These are phyloP conservation scores for Tiliqua scincoides DNA, from an alignment of 2,113 vertebrate genomes.

Conservation along the genomic window DNA sequence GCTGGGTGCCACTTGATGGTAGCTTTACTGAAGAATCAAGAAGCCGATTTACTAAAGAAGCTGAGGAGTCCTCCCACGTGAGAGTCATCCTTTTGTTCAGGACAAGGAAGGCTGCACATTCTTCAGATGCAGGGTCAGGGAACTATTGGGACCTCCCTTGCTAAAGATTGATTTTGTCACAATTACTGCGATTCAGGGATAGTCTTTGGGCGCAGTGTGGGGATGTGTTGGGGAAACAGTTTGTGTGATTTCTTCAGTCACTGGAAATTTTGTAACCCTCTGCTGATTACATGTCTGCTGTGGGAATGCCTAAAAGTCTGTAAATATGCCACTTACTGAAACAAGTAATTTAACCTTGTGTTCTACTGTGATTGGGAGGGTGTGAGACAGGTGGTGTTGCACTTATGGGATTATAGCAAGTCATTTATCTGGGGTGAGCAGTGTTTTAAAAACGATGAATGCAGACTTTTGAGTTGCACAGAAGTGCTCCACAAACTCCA, in stretches of 20 bases:
- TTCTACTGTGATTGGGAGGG: background rate
- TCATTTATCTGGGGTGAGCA: background rate
- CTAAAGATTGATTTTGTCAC: background rate
- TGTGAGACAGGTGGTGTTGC: background rate
- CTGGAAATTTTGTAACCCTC: background rate
- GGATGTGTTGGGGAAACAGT: background rate
- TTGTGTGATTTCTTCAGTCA: background rate
- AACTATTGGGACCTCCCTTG: background rate
- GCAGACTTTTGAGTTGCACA: background rate
- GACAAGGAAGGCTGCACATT: background rate
- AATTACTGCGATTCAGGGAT: background rate
- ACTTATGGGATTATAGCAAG: background rate
- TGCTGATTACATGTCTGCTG: background rate
- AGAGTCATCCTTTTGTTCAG: rapidly evolving
- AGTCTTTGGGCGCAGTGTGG: background rate
- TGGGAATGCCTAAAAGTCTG: background rate
- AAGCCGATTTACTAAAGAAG: background rate
- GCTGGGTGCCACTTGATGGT: background rate
- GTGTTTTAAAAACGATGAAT: background rate
- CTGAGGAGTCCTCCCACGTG: background rate
- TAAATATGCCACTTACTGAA: background rate
- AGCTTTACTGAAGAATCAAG: background rate
- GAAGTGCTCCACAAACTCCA: background rate
- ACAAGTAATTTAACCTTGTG: background rate
- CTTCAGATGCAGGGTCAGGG: conserved; percentile 7